phyloP scores from a whole-genome alignment of 2,888 invertebrate genomes.

The Choristoneura rosaceana region DNA sequence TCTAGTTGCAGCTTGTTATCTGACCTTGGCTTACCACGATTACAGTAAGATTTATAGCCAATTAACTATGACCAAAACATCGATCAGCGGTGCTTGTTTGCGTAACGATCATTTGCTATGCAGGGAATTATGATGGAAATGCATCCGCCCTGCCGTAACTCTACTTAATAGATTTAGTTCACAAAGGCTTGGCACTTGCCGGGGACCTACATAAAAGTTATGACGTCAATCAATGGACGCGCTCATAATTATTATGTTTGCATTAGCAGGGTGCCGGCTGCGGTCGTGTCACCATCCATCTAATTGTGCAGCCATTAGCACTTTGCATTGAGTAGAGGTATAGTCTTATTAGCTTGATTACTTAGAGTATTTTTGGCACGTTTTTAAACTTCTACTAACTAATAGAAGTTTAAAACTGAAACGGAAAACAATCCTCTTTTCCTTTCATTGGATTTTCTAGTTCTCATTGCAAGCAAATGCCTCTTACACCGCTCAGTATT shows the following conservation, averaged over 20 bases:
- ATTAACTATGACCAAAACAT: slow-evolving; percentile 15
- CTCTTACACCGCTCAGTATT: neutral
- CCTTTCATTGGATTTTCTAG: too few species aligned
- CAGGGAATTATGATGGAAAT: slow-evolving; percentile 24
- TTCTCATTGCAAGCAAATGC: too few species aligned
- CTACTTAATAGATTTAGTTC: slow-evolving; percentile 18
- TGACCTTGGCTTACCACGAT: neutral
- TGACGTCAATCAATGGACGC: slow-evolving; percentile 54
- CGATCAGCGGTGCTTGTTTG: slow-evolving; percentile 19
- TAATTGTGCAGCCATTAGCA: neutral
- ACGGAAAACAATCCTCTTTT: too few species aligned
- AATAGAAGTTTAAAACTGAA: too few species aligned
- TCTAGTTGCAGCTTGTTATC: neutral
- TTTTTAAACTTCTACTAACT: too few species aligned
- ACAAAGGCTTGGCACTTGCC: slow-evolving; percentile 43
- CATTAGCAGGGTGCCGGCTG: slow-evolving; percentile 7
- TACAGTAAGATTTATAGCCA: neutral
- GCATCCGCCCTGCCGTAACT: slow-evolving; percentile 21
- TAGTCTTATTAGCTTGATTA: too few species aligned
- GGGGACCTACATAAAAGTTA: slow-evolving; percentile 41
- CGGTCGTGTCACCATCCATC: neutral
- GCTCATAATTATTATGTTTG: slow-evolving; percentile 45
- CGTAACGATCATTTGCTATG: slow-evolving; percentile 21
- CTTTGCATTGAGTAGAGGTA: too few species aligned
- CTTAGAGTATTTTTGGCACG: too few species aligned